Evolutionary conservation across 2,113 vertebrate species (phyloP), one percentile per base, ranked within the genome.

Genomic region (Phaethornis superciliosus): DNA sequence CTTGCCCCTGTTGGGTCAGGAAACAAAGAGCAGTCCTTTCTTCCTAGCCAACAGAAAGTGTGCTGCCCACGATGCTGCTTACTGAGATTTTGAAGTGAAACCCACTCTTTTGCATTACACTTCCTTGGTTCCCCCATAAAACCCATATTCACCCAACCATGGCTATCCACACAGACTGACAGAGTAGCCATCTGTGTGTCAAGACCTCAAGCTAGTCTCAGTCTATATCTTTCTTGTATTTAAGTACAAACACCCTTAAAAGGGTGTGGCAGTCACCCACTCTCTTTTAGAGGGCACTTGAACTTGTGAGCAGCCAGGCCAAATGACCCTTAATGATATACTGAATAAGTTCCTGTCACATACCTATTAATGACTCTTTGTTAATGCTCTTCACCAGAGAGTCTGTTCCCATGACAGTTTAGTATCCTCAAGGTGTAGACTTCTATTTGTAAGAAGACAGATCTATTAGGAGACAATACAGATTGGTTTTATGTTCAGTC

Each of bases 31-130:
- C 54, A 85, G 54, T 32, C 49, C 81, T 54, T 44, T 33, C 42
- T 96, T 92, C 77, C 67, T 89, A 84, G 82, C 91, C 74, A 74
- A 21, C 28, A 79, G 78, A 46, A 62, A 51, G 3, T 44, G 15
- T 17, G 6, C 46, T 63, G 62, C 67, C 46, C 52, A 33, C 0
- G 35, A 2, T 4, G 20, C 46, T 40, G n/a, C 46, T 78, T 15
- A 8, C 24, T 40, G 49, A 81, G 62, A 8, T 85, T 91, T 85
- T 64, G 55, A 71, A 92, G 68, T 20, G 15, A 96, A 97, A 75
- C 74, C 81, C 93, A 90, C 89, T 92, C 88, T 87, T 95, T 78
- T 64, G 91, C 85, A 65, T 85, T 78, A 59, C 49, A 60, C 65
- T 93, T 93, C 74, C 91, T 91, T 64, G 69, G 59, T 72, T 86